Percentiles rank a stretch among this genome's conserved stretches.
phyloP scores from a whole-genome alignment of 2,113 vertebrate species.

The Gobiocypris rarus region DNA sequence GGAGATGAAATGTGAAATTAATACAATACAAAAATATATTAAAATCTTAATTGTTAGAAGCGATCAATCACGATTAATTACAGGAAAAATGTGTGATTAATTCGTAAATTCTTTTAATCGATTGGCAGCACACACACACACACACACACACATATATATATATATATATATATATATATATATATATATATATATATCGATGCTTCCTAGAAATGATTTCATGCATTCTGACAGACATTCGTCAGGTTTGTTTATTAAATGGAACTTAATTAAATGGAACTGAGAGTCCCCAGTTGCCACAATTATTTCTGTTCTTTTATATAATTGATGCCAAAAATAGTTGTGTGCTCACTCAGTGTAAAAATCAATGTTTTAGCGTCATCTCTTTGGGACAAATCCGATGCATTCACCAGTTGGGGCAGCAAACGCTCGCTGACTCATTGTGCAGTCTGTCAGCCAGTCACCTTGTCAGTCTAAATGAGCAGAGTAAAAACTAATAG shows the following conservation, averaged over 20 bases:
- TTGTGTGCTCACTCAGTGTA: conserved; percentile 37
- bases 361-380: conserved; percentile 26
- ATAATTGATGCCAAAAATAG: conserved; percentile 44
- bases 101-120: too few relatives aligned
- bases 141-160: too few relatives aligned
- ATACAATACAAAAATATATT: too few relatives aligned
- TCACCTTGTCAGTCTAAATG: conserved; percentile 59
- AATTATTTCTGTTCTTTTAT: conserved; percentile 22
- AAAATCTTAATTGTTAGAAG: too few relatives aligned
- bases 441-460: conserved; percentile 59
- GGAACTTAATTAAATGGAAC: conserved; percentile 26
- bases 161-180: too few relatives aligned
- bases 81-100: too few relatives aligned
- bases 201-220: neutral
- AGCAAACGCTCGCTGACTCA: conserved; percentile 60
- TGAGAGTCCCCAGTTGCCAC: neutral
- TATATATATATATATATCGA: neutral
- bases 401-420: conserved; percentile 19
- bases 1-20: too few relatives aligned
- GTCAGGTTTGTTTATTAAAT: conserved; percentile 10
- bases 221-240: neutral
- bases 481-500: neutral
- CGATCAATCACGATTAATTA: too few relatives aligned
- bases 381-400: conserved; percentile 44
- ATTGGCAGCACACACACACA: too few relatives aligned